phyloP scores from a whole-genome alignment of 2,888 invertebrate genomes.

The Netelia fuscicornis region DNA sequence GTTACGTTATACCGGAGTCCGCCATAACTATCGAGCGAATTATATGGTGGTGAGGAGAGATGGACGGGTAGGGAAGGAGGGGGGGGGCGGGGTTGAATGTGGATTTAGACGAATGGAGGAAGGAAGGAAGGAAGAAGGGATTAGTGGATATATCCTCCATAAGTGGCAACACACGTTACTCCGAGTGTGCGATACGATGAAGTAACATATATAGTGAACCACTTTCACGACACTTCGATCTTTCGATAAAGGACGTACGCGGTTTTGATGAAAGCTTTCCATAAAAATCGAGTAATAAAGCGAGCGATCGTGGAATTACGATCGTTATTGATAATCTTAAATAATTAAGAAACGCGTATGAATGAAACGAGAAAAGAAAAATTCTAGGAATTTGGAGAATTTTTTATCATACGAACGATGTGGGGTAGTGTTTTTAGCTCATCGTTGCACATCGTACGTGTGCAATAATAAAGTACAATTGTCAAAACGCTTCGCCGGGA shows the following conservation, averaged over 20 bases:
- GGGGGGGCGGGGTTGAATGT: not conserved
- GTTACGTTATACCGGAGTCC: slow-evolving; percentile 19
- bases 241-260: not conserved
- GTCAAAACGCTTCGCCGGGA: not conserved
- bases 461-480: not conserved
- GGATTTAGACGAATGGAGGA: slow-evolving; percentile 28
- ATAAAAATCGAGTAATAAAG: not conserved
- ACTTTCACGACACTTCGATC: not conserved
- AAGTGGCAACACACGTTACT: slow-evolving; percentile 26
- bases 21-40: slow-evolving; percentile 20
- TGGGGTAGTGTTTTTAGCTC: too few species aligned
- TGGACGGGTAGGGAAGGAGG: too few species aligned
- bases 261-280: not conserved
- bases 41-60: too few species aligned
- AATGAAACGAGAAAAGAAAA: too few species aligned
- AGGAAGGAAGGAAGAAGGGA: slow-evolving; percentile 33
- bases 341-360: too few species aligned
- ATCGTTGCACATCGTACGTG: too few species aligned
- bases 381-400: too few species aligned
- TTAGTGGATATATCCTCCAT: slow-evolving; percentile 23
- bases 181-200: not conserved
- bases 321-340: not conserved
- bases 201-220: not conserved
- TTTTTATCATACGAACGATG: too few species aligned
- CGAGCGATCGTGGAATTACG: not conserved